A percentile compares a stretch with the other conserved stretches of the same genome.
Conservation (phyloP, 2,888 invertebrate species). For the Meliscaeva auricollis region DNA sequence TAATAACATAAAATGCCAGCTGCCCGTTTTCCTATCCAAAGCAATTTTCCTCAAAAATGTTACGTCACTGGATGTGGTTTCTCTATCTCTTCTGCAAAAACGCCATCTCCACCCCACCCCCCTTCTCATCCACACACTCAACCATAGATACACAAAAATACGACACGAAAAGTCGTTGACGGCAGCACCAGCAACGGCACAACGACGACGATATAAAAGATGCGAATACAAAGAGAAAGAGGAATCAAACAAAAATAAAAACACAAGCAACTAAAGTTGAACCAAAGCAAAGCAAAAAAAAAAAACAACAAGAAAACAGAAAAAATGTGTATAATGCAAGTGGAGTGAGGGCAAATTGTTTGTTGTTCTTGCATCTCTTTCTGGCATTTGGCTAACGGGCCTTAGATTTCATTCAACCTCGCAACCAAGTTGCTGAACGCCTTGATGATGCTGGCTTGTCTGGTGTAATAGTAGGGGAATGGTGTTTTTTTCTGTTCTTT, state of each 20-base stretch:
- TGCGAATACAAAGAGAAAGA: conserved; percentile 65
- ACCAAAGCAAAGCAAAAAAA: background rate
- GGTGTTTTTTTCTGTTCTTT: conserved; percentile 19
- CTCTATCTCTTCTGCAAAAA: conserved; percentile 25
- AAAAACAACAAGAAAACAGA: no score
- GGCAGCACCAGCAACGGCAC: conserved; percentile 1
- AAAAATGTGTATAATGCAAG: conserved; percentile 30
- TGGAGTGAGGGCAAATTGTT: conserved; percentile 68
- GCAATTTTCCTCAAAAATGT: conserved; percentile 64
- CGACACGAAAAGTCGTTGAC: conserved; percentile 32
- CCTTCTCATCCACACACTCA: background rate
- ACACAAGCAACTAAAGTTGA: conserved; percentile 51
- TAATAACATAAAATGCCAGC: conserved; percentile 55
- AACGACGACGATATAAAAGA: conserved; percentile 49
- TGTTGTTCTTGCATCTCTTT: conserved; percentile 71
- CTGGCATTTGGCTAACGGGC: conserved; percentile 41
- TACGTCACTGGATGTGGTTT: conserved; percentile 72
- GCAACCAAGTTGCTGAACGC: conserved; percentile 43
- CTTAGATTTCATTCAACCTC: conserved; percentile 72
- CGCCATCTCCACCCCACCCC: background rate
- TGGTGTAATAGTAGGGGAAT: conserved; percentile 39
- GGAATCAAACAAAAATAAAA: conserved; percentile 72
- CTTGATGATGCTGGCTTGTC: conserved; percentile 47
- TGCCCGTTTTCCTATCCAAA: conserved; percentile 62
- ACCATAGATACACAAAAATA: conserved; percentile 35